phyloP scores from a whole-genome alignment of 2,888 invertebrate species.

The Mactromeris polynyma region DNA sequence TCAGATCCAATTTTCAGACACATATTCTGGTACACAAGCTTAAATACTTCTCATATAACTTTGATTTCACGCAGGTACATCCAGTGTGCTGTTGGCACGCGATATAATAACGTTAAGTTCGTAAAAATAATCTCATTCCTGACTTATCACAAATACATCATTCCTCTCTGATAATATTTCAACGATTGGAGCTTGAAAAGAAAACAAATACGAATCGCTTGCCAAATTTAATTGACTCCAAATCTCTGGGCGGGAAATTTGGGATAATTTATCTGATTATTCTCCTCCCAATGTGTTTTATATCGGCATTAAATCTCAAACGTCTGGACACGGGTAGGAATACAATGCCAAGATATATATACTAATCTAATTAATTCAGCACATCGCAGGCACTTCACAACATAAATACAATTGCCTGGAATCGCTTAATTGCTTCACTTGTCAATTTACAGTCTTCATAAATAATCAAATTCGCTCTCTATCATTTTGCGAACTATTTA shows the following conservation, averaged over 20 bases:
- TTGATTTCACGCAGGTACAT: background rate
- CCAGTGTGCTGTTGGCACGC: background rate
- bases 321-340: background rate
- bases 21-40: background rate
- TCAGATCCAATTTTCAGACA: background rate
- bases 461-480: background rate
- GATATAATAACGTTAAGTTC: background rate
- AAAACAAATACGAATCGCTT: background rate
- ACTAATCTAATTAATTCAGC: background rate
- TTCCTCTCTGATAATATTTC: constrained; percentile 30
- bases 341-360: background rate
- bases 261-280: background rate
- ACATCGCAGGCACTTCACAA: background rate
- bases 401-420: background rate
- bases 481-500: background rate
- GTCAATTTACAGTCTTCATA: background rate
- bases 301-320: background rate
- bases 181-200: constrained; percentile 14
- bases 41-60: background rate
- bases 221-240: constrained; percentile 41
- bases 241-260: constrained; percentile 3
- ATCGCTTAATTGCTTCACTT: background rate
- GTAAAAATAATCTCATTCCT: constrained; percentile 4
- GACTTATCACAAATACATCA: constrained; percentile 35
- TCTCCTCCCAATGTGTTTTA: background rate